Conservation (phyloP, 2,888 invertebrate genomes). For the Dinocampus coccinellae region DNA sequence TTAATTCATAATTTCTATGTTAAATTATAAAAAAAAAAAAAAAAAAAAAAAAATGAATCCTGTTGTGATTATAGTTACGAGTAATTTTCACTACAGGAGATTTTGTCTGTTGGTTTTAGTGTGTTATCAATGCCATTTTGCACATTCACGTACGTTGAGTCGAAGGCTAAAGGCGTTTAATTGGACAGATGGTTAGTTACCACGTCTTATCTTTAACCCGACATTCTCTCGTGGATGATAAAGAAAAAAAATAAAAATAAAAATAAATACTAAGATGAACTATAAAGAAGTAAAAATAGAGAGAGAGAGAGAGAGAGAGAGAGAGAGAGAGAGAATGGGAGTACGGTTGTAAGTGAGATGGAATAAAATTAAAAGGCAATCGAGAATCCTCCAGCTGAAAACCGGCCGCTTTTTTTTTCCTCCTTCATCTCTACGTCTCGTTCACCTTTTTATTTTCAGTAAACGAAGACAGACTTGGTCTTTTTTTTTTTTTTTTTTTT, state of each 20-base stretch:
- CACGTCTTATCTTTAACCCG: not conserved
- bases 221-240: not conserved
- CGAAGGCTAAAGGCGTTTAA: not conserved
- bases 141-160: not conserved
- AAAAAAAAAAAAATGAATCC: conserved; percentile 21
- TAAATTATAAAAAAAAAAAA: too few relatives aligned
- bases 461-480: conserved; percentile 15
- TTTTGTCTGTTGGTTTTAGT: not conserved
- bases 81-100: conserved; percentile 4
- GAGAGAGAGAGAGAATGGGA: conserved; percentile 15
- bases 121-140: not conserved
- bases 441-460: conserved; percentile 30
- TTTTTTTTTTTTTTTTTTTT: too few relatives aligned
- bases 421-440: not conserved
- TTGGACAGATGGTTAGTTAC: not conserved
- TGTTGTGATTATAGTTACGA: conserved; percentile 6
- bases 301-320: conserved; percentile 36
- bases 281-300: conserved; percentile 1
- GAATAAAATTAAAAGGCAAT: conserved; percentile 42
- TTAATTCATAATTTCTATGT: not conserved
- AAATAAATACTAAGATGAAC: not conserved
- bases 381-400: conserved; percentile 22
- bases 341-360: too few relatives aligned
- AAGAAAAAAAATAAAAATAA: not conserved
- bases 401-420: not conserved